Evolutionary conservation across 2,113 vertebrate genomes (phyloP).

Genomic region (Microcebus griseorufus): DNA sequence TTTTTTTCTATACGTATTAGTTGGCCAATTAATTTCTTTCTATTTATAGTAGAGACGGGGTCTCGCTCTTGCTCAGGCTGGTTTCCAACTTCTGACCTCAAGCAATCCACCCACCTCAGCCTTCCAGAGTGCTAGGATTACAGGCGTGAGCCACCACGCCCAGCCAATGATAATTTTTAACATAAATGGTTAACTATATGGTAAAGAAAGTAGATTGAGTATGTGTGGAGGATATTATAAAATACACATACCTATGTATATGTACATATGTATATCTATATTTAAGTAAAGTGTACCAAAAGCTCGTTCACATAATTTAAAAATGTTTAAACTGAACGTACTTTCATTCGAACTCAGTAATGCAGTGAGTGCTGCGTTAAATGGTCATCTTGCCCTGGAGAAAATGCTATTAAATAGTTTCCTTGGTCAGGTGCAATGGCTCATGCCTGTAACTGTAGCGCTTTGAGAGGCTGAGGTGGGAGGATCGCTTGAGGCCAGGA

Average conservation of each 20-base stretch:
- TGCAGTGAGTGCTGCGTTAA: background rate
- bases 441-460: no score
- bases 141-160: no score
- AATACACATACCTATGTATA: background rate
- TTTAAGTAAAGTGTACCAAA: background rate
- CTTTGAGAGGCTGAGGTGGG: no score
- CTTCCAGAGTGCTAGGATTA: no score
- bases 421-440: background rate
- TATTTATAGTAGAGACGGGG: no score
- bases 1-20: no score
- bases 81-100: no score
- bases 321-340: background rate
- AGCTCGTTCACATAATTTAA: background rate
- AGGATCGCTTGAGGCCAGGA: no score
- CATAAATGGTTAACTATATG: background rate
- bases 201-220: background rate
- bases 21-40: no score
- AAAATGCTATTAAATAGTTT: background rate
- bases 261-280: background rate
- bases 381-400: background rate
- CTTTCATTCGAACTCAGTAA: constrained; percentile 2
- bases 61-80: no score
- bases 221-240: background rate
- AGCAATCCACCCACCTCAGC: no score
- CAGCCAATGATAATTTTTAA: background rate